Conservation (phyloP, 2,888 invertebrate genomes). For the Cataglyphis livida region DNA sequence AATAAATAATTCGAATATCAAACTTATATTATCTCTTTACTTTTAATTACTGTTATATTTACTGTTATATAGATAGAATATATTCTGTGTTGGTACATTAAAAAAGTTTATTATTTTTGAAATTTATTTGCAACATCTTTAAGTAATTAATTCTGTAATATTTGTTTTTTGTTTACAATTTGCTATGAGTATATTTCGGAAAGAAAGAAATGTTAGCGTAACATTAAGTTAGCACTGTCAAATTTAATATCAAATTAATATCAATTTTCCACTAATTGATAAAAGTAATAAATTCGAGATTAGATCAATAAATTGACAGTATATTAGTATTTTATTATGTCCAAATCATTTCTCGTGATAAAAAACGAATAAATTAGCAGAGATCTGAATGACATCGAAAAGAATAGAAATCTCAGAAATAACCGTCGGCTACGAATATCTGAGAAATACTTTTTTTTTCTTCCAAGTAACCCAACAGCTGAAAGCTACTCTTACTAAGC, state of each 20-base stretch:
- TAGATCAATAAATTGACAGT: not conserved
- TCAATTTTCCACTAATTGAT: not conserved
- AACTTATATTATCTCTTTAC: too few relatives aligned
- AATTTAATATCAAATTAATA: not conserved
- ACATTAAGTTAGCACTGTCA: not conserved
- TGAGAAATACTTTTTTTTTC: constrained; percentile 7
- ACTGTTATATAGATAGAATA: too few relatives aligned
- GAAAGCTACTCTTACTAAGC: constrained; percentile 15
- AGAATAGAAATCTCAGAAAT: not conserved
- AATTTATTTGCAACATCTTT: not conserved
- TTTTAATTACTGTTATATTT: too few relatives aligned
- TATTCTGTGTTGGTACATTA: not conserved
- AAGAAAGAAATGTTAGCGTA: not conserved
- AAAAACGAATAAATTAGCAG: not conserved
- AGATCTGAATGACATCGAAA: not conserved
- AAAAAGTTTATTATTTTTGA: not conserved
- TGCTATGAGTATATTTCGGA: not conserved
- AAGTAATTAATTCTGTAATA: not conserved
- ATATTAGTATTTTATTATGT: not conserved
- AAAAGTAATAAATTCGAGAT: not conserved
- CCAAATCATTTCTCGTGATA: not conserved
- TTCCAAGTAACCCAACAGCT: constrained; percentile 5
- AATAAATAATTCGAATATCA: too few relatives aligned
- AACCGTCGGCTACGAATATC: not conserved
- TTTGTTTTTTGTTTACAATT: not conserved